Evolutionary conservation across 2,888 invertebrate species (phyloP).

Genomic region (Hydraecia micacea): DNA sequence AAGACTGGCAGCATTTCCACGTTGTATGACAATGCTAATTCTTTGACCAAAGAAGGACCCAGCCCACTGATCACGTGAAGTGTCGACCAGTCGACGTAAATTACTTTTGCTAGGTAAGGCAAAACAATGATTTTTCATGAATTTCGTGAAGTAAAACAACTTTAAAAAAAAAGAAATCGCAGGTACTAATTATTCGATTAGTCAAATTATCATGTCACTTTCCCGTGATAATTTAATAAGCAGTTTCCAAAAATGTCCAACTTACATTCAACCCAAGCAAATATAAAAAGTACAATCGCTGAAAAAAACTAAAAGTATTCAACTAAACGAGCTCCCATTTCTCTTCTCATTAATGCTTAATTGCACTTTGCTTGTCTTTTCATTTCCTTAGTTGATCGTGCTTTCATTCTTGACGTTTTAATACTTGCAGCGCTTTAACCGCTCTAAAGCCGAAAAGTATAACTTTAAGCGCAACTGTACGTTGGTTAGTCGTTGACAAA

Average conservation of each 20-base stretch:
- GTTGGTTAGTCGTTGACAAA: constrained; percentile 24
- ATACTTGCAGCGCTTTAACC: constrained; percentile 43
- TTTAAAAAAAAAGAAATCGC: neutral
- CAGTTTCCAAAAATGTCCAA: constrained; percentile 20
- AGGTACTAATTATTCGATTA: constrained; percentile 35
- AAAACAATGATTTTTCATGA: neutral
- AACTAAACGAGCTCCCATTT: constrained; percentile 43
- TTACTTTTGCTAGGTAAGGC: neutral
- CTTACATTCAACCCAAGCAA: neutral
- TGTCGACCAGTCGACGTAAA: neutral
- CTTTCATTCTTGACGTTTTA: constrained; percentile 46
- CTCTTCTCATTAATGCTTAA: constrained; percentile 50
- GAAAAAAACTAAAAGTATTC: constrained; percentile 21
- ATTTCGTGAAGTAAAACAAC: neutral
- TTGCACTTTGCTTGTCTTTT: constrained; percentile 55
- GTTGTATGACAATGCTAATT: neutral
- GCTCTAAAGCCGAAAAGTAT: constrained; percentile 20
- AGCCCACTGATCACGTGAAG: neutral
- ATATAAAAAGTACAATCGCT: neutral
- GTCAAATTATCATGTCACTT: constrained; percentile 29
- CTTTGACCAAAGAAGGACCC: neutral
- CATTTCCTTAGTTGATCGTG: constrained; percentile 46
- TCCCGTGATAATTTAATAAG: constrained; percentile 28
- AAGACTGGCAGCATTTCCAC: neutral
- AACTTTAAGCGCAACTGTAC: constrained; percentile 35